Conservation (phyloP, 2,113 vertebrate genomes). For the Microtus oregoni region DNA sequence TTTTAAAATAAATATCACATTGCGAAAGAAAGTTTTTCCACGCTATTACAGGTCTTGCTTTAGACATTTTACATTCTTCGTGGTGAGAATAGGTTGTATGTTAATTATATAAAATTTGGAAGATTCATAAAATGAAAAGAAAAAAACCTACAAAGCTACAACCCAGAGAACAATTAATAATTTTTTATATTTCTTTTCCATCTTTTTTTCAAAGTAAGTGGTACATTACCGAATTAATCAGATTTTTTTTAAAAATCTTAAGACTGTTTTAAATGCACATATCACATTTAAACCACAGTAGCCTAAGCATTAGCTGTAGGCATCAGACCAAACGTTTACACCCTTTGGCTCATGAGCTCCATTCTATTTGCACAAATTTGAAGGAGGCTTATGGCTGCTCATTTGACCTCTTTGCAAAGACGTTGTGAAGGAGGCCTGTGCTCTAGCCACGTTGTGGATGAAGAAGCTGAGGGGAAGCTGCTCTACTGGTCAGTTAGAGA, state of each 20-base stretch:
- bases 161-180: neutral
- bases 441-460: neutral
- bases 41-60: slow-evolving; percentile 3
- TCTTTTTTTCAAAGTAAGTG: neutral
- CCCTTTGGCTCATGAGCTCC: too few species aligned
- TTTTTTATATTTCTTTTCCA: neutral
- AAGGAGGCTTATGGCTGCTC: too few species aligned
- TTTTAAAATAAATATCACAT: slow-evolving; percentile 16
- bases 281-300: neutral
- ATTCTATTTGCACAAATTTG: neutral
- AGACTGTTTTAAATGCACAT: neutral
- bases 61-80: neutral
- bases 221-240: neutral
- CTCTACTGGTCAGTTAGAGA: neutral
- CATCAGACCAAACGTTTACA: neutral
- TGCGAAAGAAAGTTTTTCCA: neutral
- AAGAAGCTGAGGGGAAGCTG: neutral
- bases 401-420: too few species aligned
- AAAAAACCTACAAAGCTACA: neutral
- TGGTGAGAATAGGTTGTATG: neutral
- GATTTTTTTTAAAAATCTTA: neutral
- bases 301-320: neutral
- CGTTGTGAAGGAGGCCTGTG: neutral
- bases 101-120: slow-evolving; percentile 5
- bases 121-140: neutral